Percentiles rank a stretch among this genome's conserved stretches.
Conservation (phyloP, 2,797 vertebrate genomes). For the Syngnathus rostellatus region DNA sequence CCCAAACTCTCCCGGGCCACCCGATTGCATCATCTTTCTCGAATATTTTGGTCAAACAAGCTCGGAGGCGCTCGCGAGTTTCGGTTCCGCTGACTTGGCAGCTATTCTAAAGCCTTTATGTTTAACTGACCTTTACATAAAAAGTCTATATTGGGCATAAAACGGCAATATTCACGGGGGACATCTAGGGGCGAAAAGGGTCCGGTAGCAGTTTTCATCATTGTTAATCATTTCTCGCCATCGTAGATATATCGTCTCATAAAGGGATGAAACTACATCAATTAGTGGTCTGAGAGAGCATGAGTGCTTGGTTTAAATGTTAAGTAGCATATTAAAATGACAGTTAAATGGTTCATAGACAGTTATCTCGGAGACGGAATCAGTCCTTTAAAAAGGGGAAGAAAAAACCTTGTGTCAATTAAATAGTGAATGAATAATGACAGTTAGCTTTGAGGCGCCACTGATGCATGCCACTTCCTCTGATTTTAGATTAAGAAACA, state of each 20-base stretch:
- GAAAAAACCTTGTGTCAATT: conserved; percentile 64
- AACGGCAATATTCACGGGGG: conserved; percentile 28
- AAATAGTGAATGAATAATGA: conserved; percentile 64
- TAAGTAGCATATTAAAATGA: conserved; percentile 92
- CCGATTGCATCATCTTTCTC: no score
- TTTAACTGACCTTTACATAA: conserved; percentile 51
- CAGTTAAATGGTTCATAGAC: conserved; percentile 84
- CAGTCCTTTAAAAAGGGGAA: conserved; percentile 46
- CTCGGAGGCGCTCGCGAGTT: not conserved
- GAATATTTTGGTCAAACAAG: conserved; percentile 1
- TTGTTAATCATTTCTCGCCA: conserved; percentile 83
- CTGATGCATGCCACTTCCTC: conserved; percentile 48
- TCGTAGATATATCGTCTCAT: conserved; percentile 92
- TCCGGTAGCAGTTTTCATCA: conserved; percentile 73
- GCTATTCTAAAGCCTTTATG: conserved; percentile 21
- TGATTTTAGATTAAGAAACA: conserved; percentile 46
- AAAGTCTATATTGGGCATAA: conserved; percentile 32
- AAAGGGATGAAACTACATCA: conserved; percentile 84
- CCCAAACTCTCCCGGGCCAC: not conserved
- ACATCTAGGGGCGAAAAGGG: conserved; percentile 40
- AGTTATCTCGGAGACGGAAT: conserved; percentile 71
- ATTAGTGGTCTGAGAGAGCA: conserved; percentile 79
- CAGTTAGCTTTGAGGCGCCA: conserved; percentile 59
- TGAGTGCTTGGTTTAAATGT: conserved; percentile 85
- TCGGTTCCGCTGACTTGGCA: not conserved